These are phyloP conservation scores for Stercorarius parasiticus DNA, from an alignment of 2,113 vertebrate species.

Conservation along the genomic window DNA sequence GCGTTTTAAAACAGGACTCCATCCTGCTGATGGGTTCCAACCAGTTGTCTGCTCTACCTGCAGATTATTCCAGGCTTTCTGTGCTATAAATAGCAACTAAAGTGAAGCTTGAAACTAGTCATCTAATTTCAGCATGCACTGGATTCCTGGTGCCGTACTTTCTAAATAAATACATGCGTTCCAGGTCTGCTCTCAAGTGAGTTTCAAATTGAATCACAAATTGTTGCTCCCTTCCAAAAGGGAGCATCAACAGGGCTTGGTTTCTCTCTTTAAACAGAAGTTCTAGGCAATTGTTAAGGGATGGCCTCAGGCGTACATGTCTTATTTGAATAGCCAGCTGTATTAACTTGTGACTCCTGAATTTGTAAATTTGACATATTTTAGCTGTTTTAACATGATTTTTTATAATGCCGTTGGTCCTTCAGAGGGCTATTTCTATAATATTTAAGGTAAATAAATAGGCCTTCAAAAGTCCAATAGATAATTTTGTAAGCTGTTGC, in stretches of 20 bases:
- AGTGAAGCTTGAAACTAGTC: neutral
- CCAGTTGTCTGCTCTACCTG: neutral
- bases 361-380: neutral
- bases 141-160: neutral
- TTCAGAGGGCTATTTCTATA: neutral
- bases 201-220: neutral
- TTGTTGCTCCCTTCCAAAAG: neutral
- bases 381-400: neutral
- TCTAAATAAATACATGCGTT: neutral
- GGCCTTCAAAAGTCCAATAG: neutral
- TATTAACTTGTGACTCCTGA: neutral
- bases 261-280: neutral
- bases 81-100: neutral
- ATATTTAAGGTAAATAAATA: neutral
- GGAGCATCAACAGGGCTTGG: neutral
- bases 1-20: neutral
- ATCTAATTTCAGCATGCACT: neutral
- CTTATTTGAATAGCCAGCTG: neutral
- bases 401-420: neutral
- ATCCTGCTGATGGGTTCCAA: neutral
- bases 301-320: fast-evolving
- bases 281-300: neutral
- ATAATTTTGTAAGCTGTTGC: neutral
- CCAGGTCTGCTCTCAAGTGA: neutral
- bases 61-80: constrained; percentile 9